Percentiles rank a stretch among this genome's conserved stretches.
Evolutionary conservation across 2,888 invertebrate genomes (phyloP).

Genomic region (Sericinus montela): DNA sequence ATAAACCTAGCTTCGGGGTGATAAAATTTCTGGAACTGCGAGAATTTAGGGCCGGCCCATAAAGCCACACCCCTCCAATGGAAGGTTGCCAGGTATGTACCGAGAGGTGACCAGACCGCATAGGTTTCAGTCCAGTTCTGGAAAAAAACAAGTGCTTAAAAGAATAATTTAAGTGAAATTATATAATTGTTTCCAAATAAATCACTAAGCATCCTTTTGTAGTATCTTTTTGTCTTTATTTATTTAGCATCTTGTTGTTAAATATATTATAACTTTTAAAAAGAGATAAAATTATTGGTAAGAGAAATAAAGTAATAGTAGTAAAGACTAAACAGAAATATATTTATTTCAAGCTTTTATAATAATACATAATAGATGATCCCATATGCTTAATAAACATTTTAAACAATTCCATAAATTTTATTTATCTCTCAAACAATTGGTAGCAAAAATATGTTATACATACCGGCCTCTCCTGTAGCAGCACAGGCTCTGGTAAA

Average conservation of each 20-base stretch:
- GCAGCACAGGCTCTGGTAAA: slow-evolving; percentile 88
- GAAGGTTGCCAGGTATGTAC: slow-evolving; percentile 97
- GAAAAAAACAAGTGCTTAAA: too few relatives aligned
- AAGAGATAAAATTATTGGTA: too few relatives aligned
- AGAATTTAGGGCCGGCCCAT: slow-evolving; percentile 97
- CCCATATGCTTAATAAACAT: not conserved
- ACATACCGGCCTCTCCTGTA: slow-evolving; percentile 90
- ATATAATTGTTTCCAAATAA: too few relatives aligned
- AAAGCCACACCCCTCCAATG: slow-evolving; percentile 97
- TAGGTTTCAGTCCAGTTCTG: slow-evolving; percentile 98
- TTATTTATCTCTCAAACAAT: not conserved
- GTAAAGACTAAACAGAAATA: too few relatives aligned
- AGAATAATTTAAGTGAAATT: too few relatives aligned
- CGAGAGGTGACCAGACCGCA: slow-evolving; percentile 98
- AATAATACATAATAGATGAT: too few relatives aligned
- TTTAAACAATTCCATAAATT: not conserved
- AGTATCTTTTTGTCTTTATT: too few relatives aligned
- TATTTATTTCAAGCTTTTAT: too few relatives aligned
- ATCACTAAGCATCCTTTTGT: too few relatives aligned
- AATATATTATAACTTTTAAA: too few relatives aligned
- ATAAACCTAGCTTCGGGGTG: slow-evolving; percentile 96
- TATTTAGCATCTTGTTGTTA: too few relatives aligned
- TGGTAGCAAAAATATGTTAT: not conserved
- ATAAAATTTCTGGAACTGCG: slow-evolving; percentile 93
- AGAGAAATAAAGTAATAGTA: too few relatives aligned